Evolutionary conservation across 2,888 invertebrate species (phyloP).

Genomic region (Andrena fulva): DNA sequence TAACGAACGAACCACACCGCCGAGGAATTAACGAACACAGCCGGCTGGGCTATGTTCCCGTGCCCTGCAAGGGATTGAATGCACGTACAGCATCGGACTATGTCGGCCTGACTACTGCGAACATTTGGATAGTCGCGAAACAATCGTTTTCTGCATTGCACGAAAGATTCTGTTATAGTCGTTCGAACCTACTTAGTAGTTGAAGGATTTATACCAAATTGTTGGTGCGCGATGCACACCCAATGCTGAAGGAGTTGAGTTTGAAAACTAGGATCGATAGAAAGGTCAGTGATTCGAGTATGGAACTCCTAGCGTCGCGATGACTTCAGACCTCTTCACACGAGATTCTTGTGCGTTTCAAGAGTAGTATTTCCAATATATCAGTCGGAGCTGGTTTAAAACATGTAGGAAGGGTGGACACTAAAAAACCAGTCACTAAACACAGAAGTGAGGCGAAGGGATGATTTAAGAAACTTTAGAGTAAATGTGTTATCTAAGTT

Average conservation of each 20-base stretch:
- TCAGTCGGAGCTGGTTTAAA: no score
- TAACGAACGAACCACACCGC: constrained; percentile 55
- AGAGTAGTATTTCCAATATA: no score
- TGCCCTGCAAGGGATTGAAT: constrained; percentile 21
- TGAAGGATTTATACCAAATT: neutral
- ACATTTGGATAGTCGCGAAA: constrained; percentile 19
- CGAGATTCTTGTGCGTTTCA: no score
- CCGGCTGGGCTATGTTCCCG: constrained; percentile 1
- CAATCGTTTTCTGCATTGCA: neutral
- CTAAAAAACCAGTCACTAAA: no score
- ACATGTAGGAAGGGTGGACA: no score
- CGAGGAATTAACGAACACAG: constrained; percentile 55
- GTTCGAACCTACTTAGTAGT: neutral
- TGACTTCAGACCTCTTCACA: no score
- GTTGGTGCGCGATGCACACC: neutral
- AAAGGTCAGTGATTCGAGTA: no score
- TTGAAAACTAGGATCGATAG: neutral
- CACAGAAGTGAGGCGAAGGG: no score
- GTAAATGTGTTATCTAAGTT: no score
- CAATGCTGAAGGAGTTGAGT: neutral
- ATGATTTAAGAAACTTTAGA: no score
- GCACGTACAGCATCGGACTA: constrained; percentile 15
- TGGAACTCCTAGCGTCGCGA: neutral
- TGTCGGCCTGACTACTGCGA: constrained; percentile 16
- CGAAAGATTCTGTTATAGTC: neutral